Evolutionary conservation across 2,113 vertebrate genomes (phyloP).

Genomic region (Phoxinus phoxinus): DNA sequence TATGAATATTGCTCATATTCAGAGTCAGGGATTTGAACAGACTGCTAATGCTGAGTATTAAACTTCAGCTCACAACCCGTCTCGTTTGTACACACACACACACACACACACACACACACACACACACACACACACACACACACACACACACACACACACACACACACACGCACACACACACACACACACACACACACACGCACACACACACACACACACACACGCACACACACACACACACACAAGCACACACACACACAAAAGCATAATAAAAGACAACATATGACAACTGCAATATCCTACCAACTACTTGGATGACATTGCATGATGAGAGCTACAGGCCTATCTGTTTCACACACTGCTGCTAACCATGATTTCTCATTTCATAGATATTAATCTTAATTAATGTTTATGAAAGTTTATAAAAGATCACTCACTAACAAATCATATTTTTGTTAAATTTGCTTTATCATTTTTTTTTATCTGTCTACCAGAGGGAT

Average conservation of each 20-base stretch:
- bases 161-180: no score
- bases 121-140: no score
- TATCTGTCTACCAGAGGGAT: not conserved
- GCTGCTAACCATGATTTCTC: not conserved
- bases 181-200: no score
- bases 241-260: not conserved
- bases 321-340: not conserved
- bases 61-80: not conserved
- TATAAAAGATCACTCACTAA: not conserved
- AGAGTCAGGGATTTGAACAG: not conserved
- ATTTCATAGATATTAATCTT: not conserved
- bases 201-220: no score
- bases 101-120: no score
- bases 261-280: not conserved
- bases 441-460: not conserved
- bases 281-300: not conserved
- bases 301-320: not conserved
- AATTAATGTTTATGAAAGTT: not conserved
- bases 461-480: not conserved
- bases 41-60: conserved; percentile 4
- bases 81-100: no score
- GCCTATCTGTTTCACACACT: not conserved
- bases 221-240: not conserved
- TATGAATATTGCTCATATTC: not conserved
- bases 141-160: no score